A percentile compares a stretch with the other conserved stretches of the same genome.
These are phyloP conservation scores for Anguilla japonica DNA, from an alignment of 2,113 vertebrate genomes.

Conservation along the genomic window DNA sequence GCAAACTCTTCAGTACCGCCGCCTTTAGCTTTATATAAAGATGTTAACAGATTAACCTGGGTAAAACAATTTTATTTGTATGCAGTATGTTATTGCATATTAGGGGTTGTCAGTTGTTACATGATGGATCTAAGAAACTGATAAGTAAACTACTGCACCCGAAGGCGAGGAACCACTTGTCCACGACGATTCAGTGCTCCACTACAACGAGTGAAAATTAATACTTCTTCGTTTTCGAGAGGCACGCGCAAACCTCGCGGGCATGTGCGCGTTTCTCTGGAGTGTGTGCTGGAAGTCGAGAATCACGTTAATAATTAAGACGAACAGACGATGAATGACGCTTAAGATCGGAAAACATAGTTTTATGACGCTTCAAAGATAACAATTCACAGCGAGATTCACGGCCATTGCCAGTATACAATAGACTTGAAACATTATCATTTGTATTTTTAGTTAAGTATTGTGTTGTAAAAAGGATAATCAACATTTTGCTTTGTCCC, in stretches of 20 bases:
- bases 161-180: neutral
- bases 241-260: conserved; percentile 16
- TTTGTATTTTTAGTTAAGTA: no score
- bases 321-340: neutral
- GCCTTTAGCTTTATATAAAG: neutral
- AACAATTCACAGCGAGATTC: neutral
- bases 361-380: neutral
- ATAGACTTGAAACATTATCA: neutral
- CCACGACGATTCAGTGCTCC: neutral
- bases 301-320: neutral
- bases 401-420: neutral
- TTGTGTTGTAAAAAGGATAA: neutral
- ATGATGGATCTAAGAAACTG: neutral
- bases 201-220: conserved; percentile 8
- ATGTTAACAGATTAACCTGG: neutral
- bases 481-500: neutral
- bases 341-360: neutral
- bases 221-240: neutral
- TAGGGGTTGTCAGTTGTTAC: neutral
- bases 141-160: conserved; percentile 17
- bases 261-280: neutral
- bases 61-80: neutral
- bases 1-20: neutral
- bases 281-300: neutral
- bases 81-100: neutral